Conservation (phyloP, 2,113 vertebrate species). For the Urocolius indicus region DNA sequence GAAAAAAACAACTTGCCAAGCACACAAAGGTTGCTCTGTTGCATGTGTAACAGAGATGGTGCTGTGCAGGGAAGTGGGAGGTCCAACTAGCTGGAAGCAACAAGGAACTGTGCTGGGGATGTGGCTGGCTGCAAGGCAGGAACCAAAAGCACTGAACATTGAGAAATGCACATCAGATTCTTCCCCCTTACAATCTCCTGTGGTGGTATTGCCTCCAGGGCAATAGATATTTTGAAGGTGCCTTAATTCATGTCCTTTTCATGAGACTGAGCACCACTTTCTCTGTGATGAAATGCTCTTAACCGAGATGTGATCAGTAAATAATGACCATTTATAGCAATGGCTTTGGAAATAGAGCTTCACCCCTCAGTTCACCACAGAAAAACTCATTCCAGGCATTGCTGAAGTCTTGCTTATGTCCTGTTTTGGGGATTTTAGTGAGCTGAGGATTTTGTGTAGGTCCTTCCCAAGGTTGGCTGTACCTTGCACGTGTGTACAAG, state of each 20-base stretch:
- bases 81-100: not conserved
- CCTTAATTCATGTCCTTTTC: not conserved
- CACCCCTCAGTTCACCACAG: not conserved
- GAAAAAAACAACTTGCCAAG: not conserved
- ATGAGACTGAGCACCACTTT: not conserved
- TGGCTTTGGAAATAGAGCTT: not conserved
- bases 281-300: not conserved
- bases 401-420: not conserved
- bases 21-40: slow-evolving; percentile 15
- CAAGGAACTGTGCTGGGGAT: not conserved
- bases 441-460: not conserved
- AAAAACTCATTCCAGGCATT: slow-evolving; percentile 33
- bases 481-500: not conserved
- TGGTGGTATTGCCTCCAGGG: not conserved
- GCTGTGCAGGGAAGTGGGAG: not conserved
- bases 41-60: accelerated
- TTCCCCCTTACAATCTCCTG: not conserved
- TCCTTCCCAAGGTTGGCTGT: not conserved
- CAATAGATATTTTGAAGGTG: not conserved
- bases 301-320: not conserved
- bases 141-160: not conserved
- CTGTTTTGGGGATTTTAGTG: not conserved
- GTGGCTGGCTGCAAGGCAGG: not conserved
- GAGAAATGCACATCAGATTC: not conserved
- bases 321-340: not conserved